Base-by-base conservation (phyloP, 2,113 vertebrate genomes). In the Riparia riparia region DNA sequence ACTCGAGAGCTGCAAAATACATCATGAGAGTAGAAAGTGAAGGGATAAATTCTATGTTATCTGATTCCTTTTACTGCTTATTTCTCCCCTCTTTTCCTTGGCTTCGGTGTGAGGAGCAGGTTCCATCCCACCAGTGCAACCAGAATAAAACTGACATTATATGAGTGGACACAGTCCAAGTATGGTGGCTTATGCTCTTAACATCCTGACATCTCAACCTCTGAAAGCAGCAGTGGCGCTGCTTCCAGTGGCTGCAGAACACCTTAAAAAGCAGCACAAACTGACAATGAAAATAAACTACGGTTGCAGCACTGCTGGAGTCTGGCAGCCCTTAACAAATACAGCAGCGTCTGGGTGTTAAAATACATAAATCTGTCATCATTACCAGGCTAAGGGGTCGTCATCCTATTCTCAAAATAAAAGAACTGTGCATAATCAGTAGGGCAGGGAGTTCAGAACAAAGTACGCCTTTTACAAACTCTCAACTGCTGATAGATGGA, bases 351-450 rank as follows among this genome's bases (percentile, higher is more conserved):
- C 94, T 96, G 95, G 91, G 96, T 96, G 97, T 97, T 95, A 96
- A 97, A 97, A 97, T 96, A 96, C 96, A 98, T 98, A 98, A 97
- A 98, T 98, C 97, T 97, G 96, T 97, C 97, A 97, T 93, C 96
- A 93, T 97, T 93, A 95, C 94, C 80, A 93, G 96, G 95, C 93
- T 96, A 95, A 94, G 95, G 89, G 97, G 93, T 96, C 95, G 91
- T 95, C 95, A 96, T 97, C 82, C 94, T 90, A 91, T 95, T 96
- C 93, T 95, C 90, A 93, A 87, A 97, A 96, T 94, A 95, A 96
- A 96, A 85, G 95, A 93, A 90, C 95, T 97, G 90, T 95, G 95
- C 94, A 93, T 96, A 98, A 97, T 97, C 97, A 98, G 98, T 91
- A 97, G 94, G 95, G 97, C 97, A 97, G 87, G 93, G 92, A 96